Evolutionary conservation across 2,888 invertebrate species (phyloP).

Genomic region (Panopea generosa): DNA sequence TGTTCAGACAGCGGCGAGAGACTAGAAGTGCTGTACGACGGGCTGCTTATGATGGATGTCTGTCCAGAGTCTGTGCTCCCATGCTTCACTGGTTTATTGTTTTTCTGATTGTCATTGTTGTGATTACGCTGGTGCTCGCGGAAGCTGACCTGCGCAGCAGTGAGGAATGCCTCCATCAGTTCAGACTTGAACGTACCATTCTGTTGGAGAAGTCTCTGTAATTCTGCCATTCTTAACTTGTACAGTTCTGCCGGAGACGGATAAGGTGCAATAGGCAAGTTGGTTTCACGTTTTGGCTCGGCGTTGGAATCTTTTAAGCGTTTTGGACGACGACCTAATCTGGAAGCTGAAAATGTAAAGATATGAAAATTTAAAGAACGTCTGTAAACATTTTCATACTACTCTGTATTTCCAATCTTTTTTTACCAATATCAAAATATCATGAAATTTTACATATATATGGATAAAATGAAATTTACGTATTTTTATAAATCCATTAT

Average conservation of each 20-base stretch:
- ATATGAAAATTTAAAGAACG: not conserved
- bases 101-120: conserved; percentile 57
- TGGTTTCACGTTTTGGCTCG: conserved; percentile 69
- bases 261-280: conserved; percentile 82
- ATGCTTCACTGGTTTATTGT: conserved; percentile 29
- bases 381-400: too few species aligned
- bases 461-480: too few species aligned
- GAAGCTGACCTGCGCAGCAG: conserved; percentile 79
- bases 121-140: conserved; percentile 72
- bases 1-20: conserved; percentile 63
- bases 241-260: conserved; percentile 80
- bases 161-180: conserved; percentile 79
- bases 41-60: conserved; percentile 71
- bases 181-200: conserved; percentile 80
- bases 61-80: conserved; percentile 70
- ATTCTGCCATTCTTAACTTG: conserved; percentile 82
- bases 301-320: conserved; percentile 82
- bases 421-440: too few species aligned
- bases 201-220: conserved; percentile 81
- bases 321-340: conserved; percentile 84
- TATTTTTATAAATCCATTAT: too few species aligned
- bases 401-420: too few species aligned
- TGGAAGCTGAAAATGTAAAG: conserved; percentile 79
- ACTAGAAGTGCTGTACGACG: conserved; percentile 71
- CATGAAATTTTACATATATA: too few species aligned